phyloP scores from a whole-genome alignment of 2,797 vertebrate species.

The Oceanodroma leucorhoa region DNA sequence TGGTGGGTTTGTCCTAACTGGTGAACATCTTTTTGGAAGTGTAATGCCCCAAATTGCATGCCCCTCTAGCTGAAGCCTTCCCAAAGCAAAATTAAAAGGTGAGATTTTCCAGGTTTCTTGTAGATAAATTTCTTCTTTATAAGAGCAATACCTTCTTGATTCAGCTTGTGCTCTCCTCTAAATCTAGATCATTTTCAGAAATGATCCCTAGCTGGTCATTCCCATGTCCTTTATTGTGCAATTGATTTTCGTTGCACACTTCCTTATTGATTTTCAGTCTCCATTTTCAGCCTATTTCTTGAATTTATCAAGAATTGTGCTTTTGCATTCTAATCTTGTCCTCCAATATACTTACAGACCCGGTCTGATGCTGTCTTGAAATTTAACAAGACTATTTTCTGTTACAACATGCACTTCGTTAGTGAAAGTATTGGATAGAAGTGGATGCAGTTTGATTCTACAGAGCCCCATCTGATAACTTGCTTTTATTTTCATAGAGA shows the following conservation, averaged over 20 bases:
- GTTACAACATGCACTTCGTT: background rate
- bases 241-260: background rate
- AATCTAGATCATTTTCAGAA: background rate
- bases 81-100: background rate
- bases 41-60: background rate
- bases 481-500: background rate
- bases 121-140: background rate
- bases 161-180: background rate
- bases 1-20: background rate
- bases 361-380: background rate
- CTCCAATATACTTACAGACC: background rate
- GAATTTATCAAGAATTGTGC: background rate
- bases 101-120: background rate
- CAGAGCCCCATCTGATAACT: background rate
- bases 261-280: background rate
- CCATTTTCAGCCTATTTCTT: background rate
- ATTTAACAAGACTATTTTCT: background rate
- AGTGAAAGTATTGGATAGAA: background rate
- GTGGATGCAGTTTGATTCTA: background rate
- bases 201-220: background rate
- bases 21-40: background rate
- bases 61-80: background rate
- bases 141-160: background rate
- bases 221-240: background rate
- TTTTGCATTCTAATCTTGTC: background rate